Conservation (phyloP, 2,797 vertebrate species). For the Fistularia commersonii region DNA sequence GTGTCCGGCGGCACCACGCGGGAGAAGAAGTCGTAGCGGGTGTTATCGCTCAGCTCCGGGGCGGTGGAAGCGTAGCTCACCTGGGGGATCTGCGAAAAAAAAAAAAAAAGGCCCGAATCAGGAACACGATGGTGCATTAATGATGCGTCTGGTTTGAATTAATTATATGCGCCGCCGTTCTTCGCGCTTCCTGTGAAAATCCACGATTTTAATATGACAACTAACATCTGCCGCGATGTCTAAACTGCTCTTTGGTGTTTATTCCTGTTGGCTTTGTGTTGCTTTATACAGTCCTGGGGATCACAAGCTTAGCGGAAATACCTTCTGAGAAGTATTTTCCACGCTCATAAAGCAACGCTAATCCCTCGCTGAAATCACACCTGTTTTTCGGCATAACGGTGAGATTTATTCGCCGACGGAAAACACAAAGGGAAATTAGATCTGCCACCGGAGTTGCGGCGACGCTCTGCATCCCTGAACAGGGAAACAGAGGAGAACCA, state of each 20-base stretch:
- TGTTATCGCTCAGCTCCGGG: slow-evolving; percentile 93
- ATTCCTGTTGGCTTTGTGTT: slow-evolving; percentile 16
- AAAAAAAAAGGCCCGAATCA: slow-evolving; percentile 9
- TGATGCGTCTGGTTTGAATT: slow-evolving; percentile 3
- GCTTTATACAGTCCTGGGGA: slow-evolving; percentile 53
- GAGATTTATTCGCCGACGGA: slow-evolving; percentile 19
- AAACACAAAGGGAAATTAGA: slow-evolving; percentile 19
- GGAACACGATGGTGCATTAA: slow-evolving; percentile 9
- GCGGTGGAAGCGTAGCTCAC: slow-evolving; percentile 96
- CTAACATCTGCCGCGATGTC: slow-evolving; percentile 41
- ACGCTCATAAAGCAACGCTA: slow-evolving; percentile 41
- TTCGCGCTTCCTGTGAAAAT: slow-evolving; percentile 8
- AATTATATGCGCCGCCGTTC: slow-evolving; percentile 9
- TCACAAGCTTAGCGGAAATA: slow-evolving; percentile 33
- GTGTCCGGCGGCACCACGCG: slow-evolving; percentile 93
- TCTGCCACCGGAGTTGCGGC: slow-evolving; percentile 17
- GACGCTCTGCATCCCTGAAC: slow-evolving; percentile 18
- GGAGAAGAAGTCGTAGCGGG: slow-evolving; percentile 95
- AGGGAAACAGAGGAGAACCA: too few species aligned
- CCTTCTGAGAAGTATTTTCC: slow-evolving; percentile 31
- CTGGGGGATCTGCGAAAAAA: slow-evolving; percentile 85
- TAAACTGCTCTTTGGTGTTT: slow-evolving; percentile 16
- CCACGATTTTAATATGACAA: slow-evolving; percentile 28
- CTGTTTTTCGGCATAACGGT: slow-evolving; percentile 30
- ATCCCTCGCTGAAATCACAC: slow-evolving; percentile 39